Evolutionary conservation across 1,140 invertebrate genomes (phyloP).

Genomic region (Procambarus virginalis): DNA sequence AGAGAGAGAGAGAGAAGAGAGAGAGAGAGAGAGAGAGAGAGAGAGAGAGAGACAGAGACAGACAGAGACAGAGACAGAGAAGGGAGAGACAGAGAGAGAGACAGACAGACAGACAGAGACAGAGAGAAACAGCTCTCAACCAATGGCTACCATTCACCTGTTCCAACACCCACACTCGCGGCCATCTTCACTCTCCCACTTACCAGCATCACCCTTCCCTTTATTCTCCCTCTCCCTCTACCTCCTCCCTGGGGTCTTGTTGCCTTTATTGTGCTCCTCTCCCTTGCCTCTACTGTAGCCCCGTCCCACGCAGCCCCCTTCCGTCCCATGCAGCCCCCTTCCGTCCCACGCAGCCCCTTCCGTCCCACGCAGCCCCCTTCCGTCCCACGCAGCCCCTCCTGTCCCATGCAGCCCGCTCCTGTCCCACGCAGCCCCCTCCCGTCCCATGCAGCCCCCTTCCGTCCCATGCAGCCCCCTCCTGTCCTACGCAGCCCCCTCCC

Average conservation of each 20-base stretch:
- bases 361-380: too few species aligned
- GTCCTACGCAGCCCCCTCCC: too few species aligned
- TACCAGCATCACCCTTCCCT: background rate
- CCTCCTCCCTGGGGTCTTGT: background rate
- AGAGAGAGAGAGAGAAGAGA: background rate
- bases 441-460: too few species aligned
- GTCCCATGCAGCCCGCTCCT: too few species aligned
- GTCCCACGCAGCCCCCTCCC: too few species aligned
- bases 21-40: constrained; percentile 2
- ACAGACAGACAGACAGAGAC: too few species aligned
- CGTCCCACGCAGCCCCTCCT: too few species aligned
- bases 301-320: background rate
- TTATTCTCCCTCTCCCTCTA: background rate
- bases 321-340: too few species aligned
- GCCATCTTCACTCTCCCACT: background rate
- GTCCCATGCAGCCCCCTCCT: too few species aligned
- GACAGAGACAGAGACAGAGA: background rate
- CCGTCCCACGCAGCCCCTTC: too few species aligned
- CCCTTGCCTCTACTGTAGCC: background rate
- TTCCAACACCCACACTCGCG: background rate
- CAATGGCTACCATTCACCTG: background rate
- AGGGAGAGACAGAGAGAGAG: background rate
- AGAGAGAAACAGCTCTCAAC: too few species aligned
- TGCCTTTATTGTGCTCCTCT: background rate
- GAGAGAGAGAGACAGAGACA: background rate